Evolutionary conservation across 2,888 invertebrate species (phyloP).

Genomic region (Amaurobius ferox): DNA sequence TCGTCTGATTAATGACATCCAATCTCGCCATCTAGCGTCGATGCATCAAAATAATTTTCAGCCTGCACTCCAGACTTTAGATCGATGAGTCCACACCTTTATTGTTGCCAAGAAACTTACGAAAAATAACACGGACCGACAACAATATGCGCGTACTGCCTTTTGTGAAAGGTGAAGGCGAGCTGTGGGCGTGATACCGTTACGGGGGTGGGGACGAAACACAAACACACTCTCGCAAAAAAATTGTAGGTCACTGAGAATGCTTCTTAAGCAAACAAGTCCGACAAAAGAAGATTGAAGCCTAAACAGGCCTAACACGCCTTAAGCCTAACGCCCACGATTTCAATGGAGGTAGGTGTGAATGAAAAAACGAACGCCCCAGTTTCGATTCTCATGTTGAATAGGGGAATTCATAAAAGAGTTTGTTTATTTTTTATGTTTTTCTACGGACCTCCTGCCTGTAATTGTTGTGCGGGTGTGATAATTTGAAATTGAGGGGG

Average conservation of each 20-base stretch:
- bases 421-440: constrained; percentile 9
- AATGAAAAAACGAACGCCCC: constrained; percentile 29
- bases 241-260: constrained; percentile 68
- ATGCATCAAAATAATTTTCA: constrained; percentile 68
- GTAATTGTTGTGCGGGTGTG: constrained; percentile 14
- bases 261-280: constrained; percentile 70
- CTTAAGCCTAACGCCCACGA: constrained; percentile 62
- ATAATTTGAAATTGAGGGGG: neutral
- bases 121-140: constrained; percentile 1
- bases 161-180: neutral
- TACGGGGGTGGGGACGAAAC: constrained; percentile 17
- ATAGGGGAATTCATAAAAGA: constrained; percentile 36
- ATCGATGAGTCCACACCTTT: constrained; percentile 32
- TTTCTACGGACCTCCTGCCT: neutral
- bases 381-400: constrained; percentile 23
- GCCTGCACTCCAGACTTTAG: neutral
- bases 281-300: constrained; percentile 61
- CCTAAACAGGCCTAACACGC: constrained; percentile 60
- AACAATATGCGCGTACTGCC: constrained; percentile 4
- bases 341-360: constrained; percentile 48
- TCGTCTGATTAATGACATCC: constrained; percentile 43
- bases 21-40: neutral
- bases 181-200: constrained; percentile 63
- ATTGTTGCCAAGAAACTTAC: neutral
- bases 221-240: constrained; percentile 25